Conservation (phyloP, 2,888 invertebrate genomes). For the Pecten maximus region DNA sequence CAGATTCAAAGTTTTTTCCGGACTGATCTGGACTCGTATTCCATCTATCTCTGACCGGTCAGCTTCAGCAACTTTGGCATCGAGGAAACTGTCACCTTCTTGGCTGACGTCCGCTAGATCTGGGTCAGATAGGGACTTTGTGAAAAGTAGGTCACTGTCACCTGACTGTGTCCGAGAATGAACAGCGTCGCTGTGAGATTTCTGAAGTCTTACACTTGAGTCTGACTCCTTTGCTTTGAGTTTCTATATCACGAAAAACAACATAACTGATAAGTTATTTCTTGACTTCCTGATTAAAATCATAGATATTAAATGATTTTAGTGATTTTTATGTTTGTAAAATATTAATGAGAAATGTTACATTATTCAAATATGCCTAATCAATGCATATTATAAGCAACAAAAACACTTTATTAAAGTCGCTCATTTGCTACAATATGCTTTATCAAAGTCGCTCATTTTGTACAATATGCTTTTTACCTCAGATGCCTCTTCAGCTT, state of each 20-base stretch:
- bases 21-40: slow-evolving; percentile 74
- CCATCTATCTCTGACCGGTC: slow-evolving; percentile 67
- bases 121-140: neutral
- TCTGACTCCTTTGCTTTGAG: slow-evolving; percentile 37
- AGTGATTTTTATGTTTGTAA: too few species aligned
- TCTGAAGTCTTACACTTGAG: slow-evolving; percentile 14
- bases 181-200: slow-evolving; percentile 37
- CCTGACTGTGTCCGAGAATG: neutral
- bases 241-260: neutral
- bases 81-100: slow-evolving; percentile 52
- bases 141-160: neutral
- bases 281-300: too few species aligned
- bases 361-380: neutral
- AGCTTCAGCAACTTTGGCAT: slow-evolving; percentile 37
- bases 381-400: too few species aligned
- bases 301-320: too few species aligned
- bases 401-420: too few species aligned
- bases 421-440: too few species aligned
- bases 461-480: slow-evolving; percentile 53
- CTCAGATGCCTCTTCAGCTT: slow-evolving; percentile 60
- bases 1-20: slow-evolving; percentile 75
- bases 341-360: neutral
- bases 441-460: too few species aligned
- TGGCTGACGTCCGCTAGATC: slow-evolving; percentile 19
- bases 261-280: neutral